A percentile compares a stretch with the other conserved stretches of the same genome.
phyloP scores from a whole-genome alignment of 2,113 vertebrate species.

The Hemichromis elongatus region DNA sequence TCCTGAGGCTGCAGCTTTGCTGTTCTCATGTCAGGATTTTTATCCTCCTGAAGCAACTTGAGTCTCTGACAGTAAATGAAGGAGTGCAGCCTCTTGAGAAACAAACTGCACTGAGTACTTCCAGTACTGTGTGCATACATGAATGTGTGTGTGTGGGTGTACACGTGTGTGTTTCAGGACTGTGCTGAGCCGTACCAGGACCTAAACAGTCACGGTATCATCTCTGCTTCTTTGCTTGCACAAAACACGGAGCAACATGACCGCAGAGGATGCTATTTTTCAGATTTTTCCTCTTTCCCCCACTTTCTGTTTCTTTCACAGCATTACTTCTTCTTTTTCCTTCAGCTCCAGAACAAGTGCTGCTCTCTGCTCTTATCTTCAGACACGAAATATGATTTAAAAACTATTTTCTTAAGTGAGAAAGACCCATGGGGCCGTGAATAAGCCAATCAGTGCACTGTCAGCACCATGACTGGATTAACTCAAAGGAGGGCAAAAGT shows the following conservation, averaged over 20 bases:
- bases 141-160: neutral
- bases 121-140: neutral
- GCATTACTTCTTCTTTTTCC: neutral
- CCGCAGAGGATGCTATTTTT: neutral
- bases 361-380: neutral
- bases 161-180: neutral
- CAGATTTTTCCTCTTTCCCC: neutral
- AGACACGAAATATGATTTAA: neutral
- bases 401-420: neutral
- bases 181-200: conserved; percentile 65
- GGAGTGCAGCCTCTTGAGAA: conserved; percentile 53
- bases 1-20: neutral
- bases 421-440: neutral
- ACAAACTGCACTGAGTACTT: conserved; percentile 3
- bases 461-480: neutral
- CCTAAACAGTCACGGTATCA: conserved; percentile 38
- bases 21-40: neutral
- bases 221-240: neutral
- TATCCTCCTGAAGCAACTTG: conserved; percentile 11
- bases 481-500: neutral
- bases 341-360: neutral
- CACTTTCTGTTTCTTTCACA: neutral
- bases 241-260: conserved; percentile 19
- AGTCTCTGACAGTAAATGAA: conserved; percentile 32
- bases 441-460: neutral